Evolutionary conservation across 2,113 vertebrate genomes (phyloP).

Genomic region (Emydura subglobosa): DNA sequence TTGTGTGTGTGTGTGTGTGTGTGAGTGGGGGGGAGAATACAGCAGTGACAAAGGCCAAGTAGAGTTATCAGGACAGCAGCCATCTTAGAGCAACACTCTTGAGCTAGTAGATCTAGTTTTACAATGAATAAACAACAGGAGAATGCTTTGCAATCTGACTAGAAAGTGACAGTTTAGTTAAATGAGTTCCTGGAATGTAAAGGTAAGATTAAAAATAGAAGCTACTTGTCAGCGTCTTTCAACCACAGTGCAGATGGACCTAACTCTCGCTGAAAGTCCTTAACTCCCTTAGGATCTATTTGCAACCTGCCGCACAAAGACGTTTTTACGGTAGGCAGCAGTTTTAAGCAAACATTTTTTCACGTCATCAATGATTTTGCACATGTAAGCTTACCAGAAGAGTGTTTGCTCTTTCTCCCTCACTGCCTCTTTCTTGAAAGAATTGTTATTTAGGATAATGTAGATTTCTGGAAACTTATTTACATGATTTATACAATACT

Average conservation of each 20-base stretch:
- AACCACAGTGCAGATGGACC: background rate
- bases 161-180: conserved; percentile 22
- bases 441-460: background rate
- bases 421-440: background rate
- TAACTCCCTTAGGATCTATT: background rate
- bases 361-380: background rate
- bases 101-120: background rate
- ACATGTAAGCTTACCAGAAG: background rate
- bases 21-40: background rate
- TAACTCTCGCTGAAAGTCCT: background rate
- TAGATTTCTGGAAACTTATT: background rate
- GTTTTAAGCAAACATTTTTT: background rate
- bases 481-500: background rate
- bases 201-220: conserved; percentile 57
- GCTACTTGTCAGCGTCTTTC: conserved; percentile 37
- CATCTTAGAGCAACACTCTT: background rate
- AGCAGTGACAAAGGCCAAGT: background rate
- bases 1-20: too few species aligned
- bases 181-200: conserved; percentile 54
- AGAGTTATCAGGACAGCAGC: background rate
- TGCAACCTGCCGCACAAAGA: background rate
- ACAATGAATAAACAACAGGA: conserved; percentile 20
- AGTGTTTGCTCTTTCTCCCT: background rate
- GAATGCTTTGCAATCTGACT: background rate
- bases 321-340: background rate